phyloP scores from a whole-genome alignment of 2,113 vertebrate genomes.

The Osmerus eperlanus region DNA sequence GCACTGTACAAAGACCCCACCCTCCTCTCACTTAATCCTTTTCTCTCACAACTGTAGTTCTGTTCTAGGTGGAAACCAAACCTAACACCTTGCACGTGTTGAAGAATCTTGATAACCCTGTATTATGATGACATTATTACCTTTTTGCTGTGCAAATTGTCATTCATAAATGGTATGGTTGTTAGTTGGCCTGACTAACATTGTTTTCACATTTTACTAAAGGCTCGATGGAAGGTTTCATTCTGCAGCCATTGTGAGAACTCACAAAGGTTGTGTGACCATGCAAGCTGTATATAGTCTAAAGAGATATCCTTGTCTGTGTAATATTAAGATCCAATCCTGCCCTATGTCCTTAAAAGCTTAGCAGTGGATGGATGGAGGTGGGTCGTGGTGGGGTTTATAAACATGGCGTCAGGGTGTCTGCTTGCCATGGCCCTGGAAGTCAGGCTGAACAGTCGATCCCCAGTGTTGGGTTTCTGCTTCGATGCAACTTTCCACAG shows the following conservation, averaged over 20 bases:
- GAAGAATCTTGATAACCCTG: not conserved
- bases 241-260: constrained; percentile 12
- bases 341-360: constrained; percentile 45
- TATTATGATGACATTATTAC: not conserved
- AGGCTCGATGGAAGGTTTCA: not conserved
- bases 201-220: not conserved
- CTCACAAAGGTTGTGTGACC: constrained; percentile 1
- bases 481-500: constrained; percentile 41
- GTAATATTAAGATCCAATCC: constrained; percentile 29
- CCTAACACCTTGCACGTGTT: constrained; percentile 14
- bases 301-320: constrained; percentile 11
- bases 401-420: constrained; percentile 38
- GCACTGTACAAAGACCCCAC: constrained; percentile 19
- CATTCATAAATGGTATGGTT: not conserved
- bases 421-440: constrained; percentile 38
- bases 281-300: constrained; percentile 15
- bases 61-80: not conserved
- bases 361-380: constrained; percentile 15
- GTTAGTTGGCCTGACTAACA: not conserved
- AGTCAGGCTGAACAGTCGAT: constrained; percentile 44
- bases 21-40: constrained; percentile 19
- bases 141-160: not conserved
- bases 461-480: constrained; percentile 54
- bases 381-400: not conserved
- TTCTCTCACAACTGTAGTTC: not conserved